A percentile compares a stretch with the other conserved stretches of the same genome.
These are phyloP conservation scores for Colius striatus DNA, from an alignment of 2,113 vertebrate species.

Conservation along the genomic window DNA sequence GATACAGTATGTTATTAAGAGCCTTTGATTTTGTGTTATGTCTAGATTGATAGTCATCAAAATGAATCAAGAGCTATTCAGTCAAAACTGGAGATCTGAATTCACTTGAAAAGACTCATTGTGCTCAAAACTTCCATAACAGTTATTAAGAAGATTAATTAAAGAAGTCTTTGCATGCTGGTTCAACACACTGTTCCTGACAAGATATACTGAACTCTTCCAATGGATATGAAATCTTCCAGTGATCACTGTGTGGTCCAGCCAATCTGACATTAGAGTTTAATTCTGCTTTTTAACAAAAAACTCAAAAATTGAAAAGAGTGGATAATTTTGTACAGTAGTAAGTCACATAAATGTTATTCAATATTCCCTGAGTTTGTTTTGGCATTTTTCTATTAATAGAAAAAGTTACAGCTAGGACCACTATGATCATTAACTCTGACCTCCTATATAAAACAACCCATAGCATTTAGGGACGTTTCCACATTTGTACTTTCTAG, in stretches of 20 bases:
- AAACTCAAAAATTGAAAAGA: background rate
- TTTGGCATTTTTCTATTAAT: background rate
- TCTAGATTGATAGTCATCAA: background rate
- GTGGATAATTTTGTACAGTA: background rate
- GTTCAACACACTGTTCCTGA: background rate
- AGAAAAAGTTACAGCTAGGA: background rate
- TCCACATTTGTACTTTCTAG: background rate
- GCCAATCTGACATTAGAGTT: background rate
- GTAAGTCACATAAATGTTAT: background rate
- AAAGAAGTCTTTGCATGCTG: background rate
- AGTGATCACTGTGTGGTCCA: background rate
- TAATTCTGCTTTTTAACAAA: background rate
- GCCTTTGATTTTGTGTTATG: background rate
- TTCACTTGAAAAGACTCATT: background rate
- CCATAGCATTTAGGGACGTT: background rate
- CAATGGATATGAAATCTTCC: background rate
- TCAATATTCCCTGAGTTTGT: background rate
- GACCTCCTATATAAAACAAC: background rate
- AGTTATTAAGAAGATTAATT: background rate
- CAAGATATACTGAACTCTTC: background rate
- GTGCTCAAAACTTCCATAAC: background rate
- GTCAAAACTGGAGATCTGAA: background rate
- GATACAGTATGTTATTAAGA: background rate
- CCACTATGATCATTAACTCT: background rate
- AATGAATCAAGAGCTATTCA: slow-evolving; percentile 14